These are phyloP conservation scores for Mimas tiliae DNA, from an alignment of 2,888 invertebrate genomes.

Conservation along the genomic window DNA sequence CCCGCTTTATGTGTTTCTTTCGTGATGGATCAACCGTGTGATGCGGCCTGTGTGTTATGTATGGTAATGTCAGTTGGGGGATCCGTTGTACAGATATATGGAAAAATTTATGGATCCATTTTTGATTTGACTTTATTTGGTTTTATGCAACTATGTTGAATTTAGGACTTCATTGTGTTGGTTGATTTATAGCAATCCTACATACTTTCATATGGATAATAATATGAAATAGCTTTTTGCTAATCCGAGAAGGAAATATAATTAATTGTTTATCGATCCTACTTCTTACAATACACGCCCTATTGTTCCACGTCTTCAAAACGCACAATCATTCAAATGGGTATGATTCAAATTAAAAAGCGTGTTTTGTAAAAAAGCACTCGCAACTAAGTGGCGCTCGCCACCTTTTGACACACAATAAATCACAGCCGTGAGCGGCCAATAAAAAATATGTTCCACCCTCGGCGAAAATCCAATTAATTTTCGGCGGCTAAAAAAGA, in stretches of 20 bases:
- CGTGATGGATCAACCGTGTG: not conserved
- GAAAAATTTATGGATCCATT: not conserved
- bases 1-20: slow-evolving; percentile 3
- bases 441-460: slow-evolving; percentile 84
- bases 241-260: too few species aligned
- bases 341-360: slow-evolving; percentile 67
- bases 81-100: not conserved
- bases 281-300: too few species aligned
- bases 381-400: slow-evolving; percentile 81
- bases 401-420: slow-evolving; percentile 84
- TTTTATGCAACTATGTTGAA: not conserved
- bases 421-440: slow-evolving; percentile 82
- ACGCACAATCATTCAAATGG: slow-evolving; percentile 46
- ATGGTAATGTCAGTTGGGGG: slow-evolving; percentile 1
- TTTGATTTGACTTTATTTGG: not conserved
- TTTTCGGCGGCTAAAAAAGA: slow-evolving; percentile 82
- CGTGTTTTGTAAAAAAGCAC: slow-evolving; percentile 71
- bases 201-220: too few species aligned
- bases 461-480: slow-evolving; percentile 85
- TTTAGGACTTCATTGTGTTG: not conserved
- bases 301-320: slow-evolving; percentile 16
- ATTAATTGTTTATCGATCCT: too few species aligned
- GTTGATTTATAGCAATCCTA: too few species aligned
- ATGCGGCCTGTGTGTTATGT: not conserved
- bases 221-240: too few species aligned